Evolutionary conservation across 2,797 vertebrate genomes (phyloP), one percentile per base, ranked within the genome.

Genomic region (Australoheros facetus): DNA sequence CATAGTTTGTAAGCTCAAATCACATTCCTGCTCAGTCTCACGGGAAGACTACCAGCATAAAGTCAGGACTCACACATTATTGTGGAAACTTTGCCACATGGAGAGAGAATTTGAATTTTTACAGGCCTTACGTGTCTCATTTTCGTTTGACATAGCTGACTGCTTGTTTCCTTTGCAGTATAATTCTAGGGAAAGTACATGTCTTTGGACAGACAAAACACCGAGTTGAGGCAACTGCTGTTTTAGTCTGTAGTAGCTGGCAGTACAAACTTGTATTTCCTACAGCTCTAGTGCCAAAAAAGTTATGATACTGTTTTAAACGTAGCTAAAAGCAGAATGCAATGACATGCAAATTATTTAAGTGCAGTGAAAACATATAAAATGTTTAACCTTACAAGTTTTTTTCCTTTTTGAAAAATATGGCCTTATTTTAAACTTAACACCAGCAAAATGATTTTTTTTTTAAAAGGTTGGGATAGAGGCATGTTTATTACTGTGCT

Each of bases 31-130:
- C 21, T 75, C 62, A 39, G 74, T 81, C 84, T 60, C 78, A 71
- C 70, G 51, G 81, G 58, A 83, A 75, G 2, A 39, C 75, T 79
- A 71, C 13, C 77, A 80, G 66, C 57, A 74, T 80, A 58, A 66
- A 74, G 32, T 39, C 58, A 87, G 56, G 34, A 62, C 39, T 80
- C 69, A 19, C 70, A 75, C 83, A 69, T 81, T 88, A 59, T 59
- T 60, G 37, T 92, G 93, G 89, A 93, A 94, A 88, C 77, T 83
- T 73, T 5, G 0, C 77, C 56, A 55, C 53, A 17, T 53, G 37
- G 28, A 3, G 42, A 39, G 48, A 59, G 42, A 60, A 42, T 45
- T 53, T 51, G 13, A 16, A 28, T 54, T 39, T 71, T 42, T 23
- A 81, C 59, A 28, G 32, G 69, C 14, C 90, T 80, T 80, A 19